Percentiles rank a stretch among this genome's conserved stretches.
phyloP scores from a whole-genome alignment of 2,888 invertebrate genomes.

The Orchesellides sinensis region DNA sequence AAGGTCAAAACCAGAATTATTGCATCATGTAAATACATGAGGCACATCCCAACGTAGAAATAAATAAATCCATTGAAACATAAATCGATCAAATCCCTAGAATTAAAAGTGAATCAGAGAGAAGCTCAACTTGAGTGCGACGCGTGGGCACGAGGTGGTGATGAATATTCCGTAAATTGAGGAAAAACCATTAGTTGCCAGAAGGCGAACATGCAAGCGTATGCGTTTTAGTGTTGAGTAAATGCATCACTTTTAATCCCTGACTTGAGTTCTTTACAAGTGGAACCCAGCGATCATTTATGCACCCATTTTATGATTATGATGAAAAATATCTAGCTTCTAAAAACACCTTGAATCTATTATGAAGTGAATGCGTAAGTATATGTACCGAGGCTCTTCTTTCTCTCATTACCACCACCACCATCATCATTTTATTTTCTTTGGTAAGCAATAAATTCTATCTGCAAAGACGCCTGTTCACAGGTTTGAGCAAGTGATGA shows the following conservation, averaged over 20 bases:
- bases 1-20: conserved; percentile 46
- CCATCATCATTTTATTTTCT: conserved; percentile 50
- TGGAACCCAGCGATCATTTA: conserved; percentile 21
- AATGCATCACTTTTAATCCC: no score
- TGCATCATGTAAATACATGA: conserved; percentile 20
- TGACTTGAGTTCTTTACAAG: not conserved
- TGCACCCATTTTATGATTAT: conserved; percentile 28
- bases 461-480: conserved; percentile 42
- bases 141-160: conserved; percentile 63
- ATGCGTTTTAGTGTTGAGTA: no score
- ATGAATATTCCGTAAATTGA: not conserved
- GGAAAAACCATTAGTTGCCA: conserved; percentile 28
- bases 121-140: conserved; percentile 12
- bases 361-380: not conserved
- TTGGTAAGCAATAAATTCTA: conserved; percentile 57
- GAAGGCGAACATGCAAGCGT: conserved; percentile 37
- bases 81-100: conserved; percentile 51
- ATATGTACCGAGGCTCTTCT: not conserved
- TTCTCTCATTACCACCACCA: conserved; percentile 57
- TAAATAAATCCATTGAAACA: conserved; percentile 55
- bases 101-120: conserved; percentile 61
- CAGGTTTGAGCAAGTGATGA: conserved; percentile 12
- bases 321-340: conserved; percentile 46
- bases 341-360: conserved; percentile 31
- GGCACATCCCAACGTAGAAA: conserved; percentile 57